These are phyloP conservation scores for Pectinophora gossypiella DNA, from an alignment of 1,140 invertebrate genomes.

Conservation along the genomic window DNA sequence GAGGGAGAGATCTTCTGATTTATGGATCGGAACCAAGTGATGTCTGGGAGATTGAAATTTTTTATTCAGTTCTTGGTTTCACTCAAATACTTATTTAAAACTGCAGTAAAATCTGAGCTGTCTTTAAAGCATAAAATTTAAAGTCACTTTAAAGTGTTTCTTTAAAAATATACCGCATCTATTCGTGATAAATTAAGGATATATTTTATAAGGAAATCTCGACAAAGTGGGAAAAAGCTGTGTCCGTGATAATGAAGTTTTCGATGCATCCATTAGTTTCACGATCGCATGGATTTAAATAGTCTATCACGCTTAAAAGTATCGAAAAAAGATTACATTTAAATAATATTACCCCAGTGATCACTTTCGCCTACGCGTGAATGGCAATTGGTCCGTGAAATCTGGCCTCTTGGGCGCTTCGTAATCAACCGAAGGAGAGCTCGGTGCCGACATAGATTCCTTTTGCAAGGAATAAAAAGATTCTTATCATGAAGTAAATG, in stretches of 20 bases:
- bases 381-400: constrained; percentile 65
- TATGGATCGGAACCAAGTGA: too few relatives aligned
- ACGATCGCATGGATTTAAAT: background rate
- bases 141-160: too few relatives aligned
- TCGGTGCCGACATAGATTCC: constrained; percentile 58
- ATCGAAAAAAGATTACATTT: constrained; percentile 74
- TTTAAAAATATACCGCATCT: too few relatives aligned
- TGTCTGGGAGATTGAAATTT: too few relatives aligned
- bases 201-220: background rate
- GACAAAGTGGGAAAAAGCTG: background rate
- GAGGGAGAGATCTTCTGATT: too few relatives aligned
- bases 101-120: too few relatives aligned
- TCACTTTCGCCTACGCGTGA: constrained; percentile 63
- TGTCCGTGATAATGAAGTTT: constrained; percentile 1
- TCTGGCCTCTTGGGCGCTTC: constrained; percentile 65
- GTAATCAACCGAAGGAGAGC: constrained; percentile 65
- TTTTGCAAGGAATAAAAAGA: constrained; percentile 63
- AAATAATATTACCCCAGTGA: constrained; percentile 72
- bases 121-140: too few relatives aligned
- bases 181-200: too few relatives aligned
- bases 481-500: constrained; percentile 56
- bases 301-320: constrained; percentile 35
- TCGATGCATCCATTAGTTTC: background rate
- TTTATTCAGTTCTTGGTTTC: too few relatives aligned
- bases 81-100: too few relatives aligned